These are phyloP conservation scores for Eulemur albifrons DNA, from an alignment of 2,797 vertebrate species.

Conservation along the genomic window DNA sequence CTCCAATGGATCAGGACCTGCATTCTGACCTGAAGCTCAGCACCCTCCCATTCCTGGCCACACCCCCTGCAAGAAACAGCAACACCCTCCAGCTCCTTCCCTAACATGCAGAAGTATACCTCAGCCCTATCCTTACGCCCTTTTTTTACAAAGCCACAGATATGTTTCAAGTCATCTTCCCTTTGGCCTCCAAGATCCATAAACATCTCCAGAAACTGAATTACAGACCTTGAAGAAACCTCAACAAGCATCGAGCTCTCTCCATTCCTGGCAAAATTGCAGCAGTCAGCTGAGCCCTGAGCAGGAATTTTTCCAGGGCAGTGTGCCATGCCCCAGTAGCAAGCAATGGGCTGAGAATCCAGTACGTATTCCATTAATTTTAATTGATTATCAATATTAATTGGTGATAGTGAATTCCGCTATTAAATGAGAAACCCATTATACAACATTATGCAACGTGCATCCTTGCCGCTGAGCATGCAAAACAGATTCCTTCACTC, in stretches of 20 bases:
- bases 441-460: neutral
- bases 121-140: neutral
- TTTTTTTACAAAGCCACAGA: slow-evolving; percentile 11
- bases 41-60: neutral
- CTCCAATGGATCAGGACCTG: neutral
- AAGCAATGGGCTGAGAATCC: neutral
- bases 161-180: slow-evolving; percentile 31
- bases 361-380: neutral
- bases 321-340: slow-evolving; percentile 18
- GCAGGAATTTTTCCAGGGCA: slow-evolving; percentile 57
- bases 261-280: neutral
- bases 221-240: slow-evolving; percentile 43
- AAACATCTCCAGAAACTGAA: slow-evolving; percentile 55
- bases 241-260: neutral
- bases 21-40: neutral
- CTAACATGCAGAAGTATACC: neutral
- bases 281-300: neutral
- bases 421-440: neutral
- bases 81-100: neutral
- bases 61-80: neutral
- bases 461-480: neutral
- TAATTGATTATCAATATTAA: slow-evolving; percentile 38
- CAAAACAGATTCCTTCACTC: neutral
- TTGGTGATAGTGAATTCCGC: neutral
- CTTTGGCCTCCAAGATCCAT: slow-evolving; percentile 8